Evolutionary conservation across 2,113 vertebrate genomes (phyloP), one percentile per base, ranked within the genome.

Genomic region (Brienomyrus brachyistius): DNA sequence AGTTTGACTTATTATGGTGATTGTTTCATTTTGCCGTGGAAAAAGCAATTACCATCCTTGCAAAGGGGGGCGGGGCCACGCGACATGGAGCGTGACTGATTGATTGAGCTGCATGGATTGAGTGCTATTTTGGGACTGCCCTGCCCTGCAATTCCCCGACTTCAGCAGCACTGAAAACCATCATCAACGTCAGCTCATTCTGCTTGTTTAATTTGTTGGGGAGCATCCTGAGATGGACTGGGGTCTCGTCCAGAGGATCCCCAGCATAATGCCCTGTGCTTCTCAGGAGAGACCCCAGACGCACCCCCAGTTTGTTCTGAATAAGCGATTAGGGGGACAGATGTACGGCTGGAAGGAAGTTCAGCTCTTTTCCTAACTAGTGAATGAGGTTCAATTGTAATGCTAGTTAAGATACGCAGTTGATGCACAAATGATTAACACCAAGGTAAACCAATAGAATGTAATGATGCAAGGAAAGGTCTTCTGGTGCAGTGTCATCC

Each of bases 21-120:
- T 43, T 80, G 74, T 35, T 80, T 80, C 74, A 80, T 80, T 80
- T 43, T 80, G 74, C 6, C 15, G 35, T 35, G 13, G 15, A 80
- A 80, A 80, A 80, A 80, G 74, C 74, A 80, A 80, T 80, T 43
- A 80, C 74, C 35, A 80, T 80, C 74, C 15, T 40, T 80, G 74
- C 15, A 17, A 80, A 80, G 74, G 74, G 17, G 74, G 74, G 31
- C 17, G 74, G 35, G 74, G 31, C 74, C 31, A 80, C 0, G 35
- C 13, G 35, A 40, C 4, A 5, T 8, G 31, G 17, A 80, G 74
- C 2, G 35, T 80, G 74, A 80, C 74, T 80, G 74, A 80, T 43
- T 80, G 74, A 40, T 80, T 19, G 74, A 80, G 31, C 35, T 43
- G 74, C 35, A 43, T 80, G 31, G 74, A 40, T 43, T 80, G 74